Evolutionary conservation across 1,140 invertebrate genomes (phyloP), one percentile per base, ranked within the genome.

Genomic region (Trichonephila clavipes): DNA sequence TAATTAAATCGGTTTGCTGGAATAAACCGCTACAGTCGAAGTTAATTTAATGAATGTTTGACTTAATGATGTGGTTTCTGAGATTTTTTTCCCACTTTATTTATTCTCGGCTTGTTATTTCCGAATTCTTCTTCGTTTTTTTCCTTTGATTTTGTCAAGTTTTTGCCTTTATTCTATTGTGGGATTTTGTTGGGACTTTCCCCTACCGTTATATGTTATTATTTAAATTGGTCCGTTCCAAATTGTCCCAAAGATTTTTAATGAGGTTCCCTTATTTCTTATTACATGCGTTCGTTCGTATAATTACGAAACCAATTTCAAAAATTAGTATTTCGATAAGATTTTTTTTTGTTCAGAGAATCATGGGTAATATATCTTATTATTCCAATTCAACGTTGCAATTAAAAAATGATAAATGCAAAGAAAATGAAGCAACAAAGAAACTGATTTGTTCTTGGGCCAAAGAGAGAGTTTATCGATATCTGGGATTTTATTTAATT

Each of bases 31-130:
- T 21, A 14, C 58, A 51, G 24, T 69, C 87, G 40, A 51, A 88
- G 62, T 88, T 88, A 88, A 88, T 88, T 88, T 88, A 88, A 64
- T 61, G 87, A 88, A 88, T 64, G 62, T 64, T 64, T 64, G 62
- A 88, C 69, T 88, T 88, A 88, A 88, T 88, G 87, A 88, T 59
- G 87, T n/a, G 58, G 87, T 28, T 40, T 66, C 10, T 24, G 61
- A 62, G 18, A 6, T 88, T 69, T 88, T 40, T 88, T 88, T 69
- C 62, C 21, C 87, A 10, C 44, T 83, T 83, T 51, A 6, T 66
- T 88, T 18, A 40, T 88, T 88, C 40, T 69, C 87, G 64, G 34
- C 62, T 88, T 88, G 59, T 88, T 88, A 69, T 69, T 69, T 69
- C 21, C 24, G 51, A 51, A 51, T 51, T 51, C 51, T 51, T 51